Evolutionary conservation across 2,888 invertebrate species (phyloP).

Genomic region (Gastracanthus pulcherrimus): DNA sequence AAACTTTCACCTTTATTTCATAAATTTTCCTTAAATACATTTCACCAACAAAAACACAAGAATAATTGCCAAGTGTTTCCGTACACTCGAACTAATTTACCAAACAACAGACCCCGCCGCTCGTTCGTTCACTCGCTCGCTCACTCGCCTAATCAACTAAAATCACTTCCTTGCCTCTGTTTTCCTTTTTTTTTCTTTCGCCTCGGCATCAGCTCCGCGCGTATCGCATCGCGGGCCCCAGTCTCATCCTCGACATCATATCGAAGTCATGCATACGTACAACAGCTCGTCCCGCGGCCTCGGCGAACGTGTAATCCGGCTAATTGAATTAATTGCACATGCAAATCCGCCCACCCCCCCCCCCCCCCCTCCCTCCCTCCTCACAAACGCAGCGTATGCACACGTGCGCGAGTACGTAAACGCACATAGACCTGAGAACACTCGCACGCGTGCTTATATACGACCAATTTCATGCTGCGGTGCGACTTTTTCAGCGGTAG

Average conservation of each 20-base stretch:
- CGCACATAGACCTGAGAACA: constrained; percentile 36
- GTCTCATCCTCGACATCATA: constrained; percentile 12
- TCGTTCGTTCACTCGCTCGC: not conserved
- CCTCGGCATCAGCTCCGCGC: not conserved
- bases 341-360: constrained; percentile 62
- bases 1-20: too few relatives aligned
- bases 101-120: not conserved
- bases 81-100: too few relatives aligned
- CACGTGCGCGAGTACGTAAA: not conserved
- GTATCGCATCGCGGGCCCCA: not conserved
- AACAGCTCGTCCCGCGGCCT: not conserved
- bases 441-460: constrained; percentile 21
- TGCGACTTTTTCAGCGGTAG: not conserved
- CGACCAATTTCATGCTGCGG: not conserved
- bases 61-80: too few relatives aligned
- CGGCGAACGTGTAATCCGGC: constrained; percentile 57
- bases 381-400: not conserved
- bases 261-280: constrained; percentile 17
- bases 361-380: not conserved
- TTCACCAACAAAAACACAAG: not conserved
- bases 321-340: constrained; percentile 71
- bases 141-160: constrained; percentile 41
- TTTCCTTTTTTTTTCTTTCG: not conserved
- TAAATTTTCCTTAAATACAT: not conserved
- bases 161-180: constrained; percentile 36